phyloP scores from a whole-genome alignment of 2,113 vertebrate species.

The Alligator mississippiensis region DNA sequence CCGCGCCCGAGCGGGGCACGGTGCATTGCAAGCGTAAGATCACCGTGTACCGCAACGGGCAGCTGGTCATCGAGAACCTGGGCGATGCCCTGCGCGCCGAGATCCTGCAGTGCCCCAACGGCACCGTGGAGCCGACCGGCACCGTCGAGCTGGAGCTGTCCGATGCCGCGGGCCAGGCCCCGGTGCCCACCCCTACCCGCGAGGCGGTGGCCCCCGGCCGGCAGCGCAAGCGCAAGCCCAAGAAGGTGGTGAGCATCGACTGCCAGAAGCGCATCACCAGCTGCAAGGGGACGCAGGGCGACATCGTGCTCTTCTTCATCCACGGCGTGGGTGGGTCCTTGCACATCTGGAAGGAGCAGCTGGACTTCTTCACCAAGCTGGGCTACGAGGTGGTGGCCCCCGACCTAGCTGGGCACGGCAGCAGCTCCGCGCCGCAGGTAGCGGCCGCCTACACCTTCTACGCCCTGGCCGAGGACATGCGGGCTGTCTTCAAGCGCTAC shows the following conservation, averaged over 20 bases:
- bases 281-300: constrained; percentile 89
- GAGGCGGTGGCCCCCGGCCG: neutral
- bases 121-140: constrained; percentile 77
- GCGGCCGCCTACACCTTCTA: constrained; percentile 96
- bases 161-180: constrained; percentile 60
- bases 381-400: constrained; percentile 96
- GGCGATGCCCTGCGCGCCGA: constrained; percentile 81
- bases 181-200: neutral
- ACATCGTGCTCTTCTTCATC: constrained; percentile 95
- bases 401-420: constrained; percentile 91
- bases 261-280: constrained; percentile 88
- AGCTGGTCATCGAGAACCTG: constrained; percentile 93
- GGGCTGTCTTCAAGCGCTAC: constrained; percentile 91
- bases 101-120: constrained; percentile 79
- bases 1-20: constrained; percentile 43
- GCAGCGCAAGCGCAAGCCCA: constrained; percentile 84
- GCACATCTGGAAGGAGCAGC: constrained; percentile 95
- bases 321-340: constrained; percentile 94
- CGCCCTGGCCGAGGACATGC: constrained; percentile 93
- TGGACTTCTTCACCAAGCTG: constrained; percentile 91
- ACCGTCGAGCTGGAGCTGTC: constrained; percentile 81
- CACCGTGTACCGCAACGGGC: constrained; percentile 90
- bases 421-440: constrained; percentile 89
- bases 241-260: constrained; percentile 89
- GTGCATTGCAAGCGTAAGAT: constrained; percentile 92